Conservation (phyloP, 2,797 vertebrate genomes). For the Heliangelus exortis region DNA sequence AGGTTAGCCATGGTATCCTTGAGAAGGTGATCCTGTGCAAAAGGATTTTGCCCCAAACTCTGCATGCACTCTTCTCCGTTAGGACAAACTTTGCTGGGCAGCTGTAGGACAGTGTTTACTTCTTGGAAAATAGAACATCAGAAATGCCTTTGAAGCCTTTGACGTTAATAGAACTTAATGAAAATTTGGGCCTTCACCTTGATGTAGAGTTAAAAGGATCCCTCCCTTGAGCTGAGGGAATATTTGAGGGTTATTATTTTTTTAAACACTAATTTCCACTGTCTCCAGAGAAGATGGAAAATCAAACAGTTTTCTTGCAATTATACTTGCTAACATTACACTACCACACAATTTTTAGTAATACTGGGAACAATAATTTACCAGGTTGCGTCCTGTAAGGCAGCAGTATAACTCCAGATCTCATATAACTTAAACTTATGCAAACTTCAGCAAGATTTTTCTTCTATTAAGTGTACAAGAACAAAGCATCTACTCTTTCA, state of each 20-base stretch:
- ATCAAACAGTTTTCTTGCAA: not conserved
- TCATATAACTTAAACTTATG: not conserved
- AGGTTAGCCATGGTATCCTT: not conserved
- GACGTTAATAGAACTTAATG: not conserved
- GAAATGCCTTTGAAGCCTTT: not conserved
- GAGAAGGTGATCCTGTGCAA: not conserved
- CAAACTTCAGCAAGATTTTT: conserved; percentile 33
- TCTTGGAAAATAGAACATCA: not conserved
- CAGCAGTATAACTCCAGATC: not conserved
- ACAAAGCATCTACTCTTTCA: conserved; percentile 44
- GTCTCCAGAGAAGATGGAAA: not conserved
- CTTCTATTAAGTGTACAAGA: conserved; percentile 3
- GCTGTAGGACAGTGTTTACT: not conserved
- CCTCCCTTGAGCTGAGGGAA: not conserved
- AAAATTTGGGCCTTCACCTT: not conserved
- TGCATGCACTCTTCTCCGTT: not conserved
- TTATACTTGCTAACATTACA: not conserved
- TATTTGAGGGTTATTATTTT: not conserved
- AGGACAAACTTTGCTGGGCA: not conserved
- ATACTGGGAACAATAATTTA: not conserved
- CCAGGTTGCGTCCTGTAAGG: not conserved
- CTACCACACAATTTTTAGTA: not conserved
- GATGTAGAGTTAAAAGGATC: not conserved
- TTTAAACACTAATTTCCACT: not conserved
- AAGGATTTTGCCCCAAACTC: not conserved